Evolutionary conservation across 2,888 invertebrate species (phyloP).

Genomic region (Polydrusus tereticollis): DNA sequence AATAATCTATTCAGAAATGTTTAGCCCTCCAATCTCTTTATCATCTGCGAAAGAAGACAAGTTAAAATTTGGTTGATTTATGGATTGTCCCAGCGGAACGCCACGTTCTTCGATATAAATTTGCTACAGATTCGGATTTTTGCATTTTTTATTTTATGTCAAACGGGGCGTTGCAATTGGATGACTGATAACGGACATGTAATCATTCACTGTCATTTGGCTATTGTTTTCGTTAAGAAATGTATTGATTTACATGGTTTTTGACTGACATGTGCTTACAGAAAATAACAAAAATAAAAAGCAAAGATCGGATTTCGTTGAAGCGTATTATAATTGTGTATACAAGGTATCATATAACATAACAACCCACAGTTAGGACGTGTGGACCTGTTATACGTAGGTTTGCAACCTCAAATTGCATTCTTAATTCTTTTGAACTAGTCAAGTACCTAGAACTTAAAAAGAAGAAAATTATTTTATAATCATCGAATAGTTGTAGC

Average conservation of each 20-base stretch:
- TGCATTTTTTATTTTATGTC: slow-evolving; percentile 39
- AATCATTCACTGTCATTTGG: slow-evolving; percentile 59
- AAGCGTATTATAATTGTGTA: slow-evolving; percentile 8
- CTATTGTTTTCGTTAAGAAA: slow-evolving; percentile 56
- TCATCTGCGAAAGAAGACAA: slow-evolving; percentile 56
- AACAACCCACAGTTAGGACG: neutral
- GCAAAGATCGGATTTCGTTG: slow-evolving; percentile 17
- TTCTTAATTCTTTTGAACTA: too few species aligned
- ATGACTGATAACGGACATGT: slow-evolving; percentile 54
- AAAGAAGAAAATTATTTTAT: too few species aligned
- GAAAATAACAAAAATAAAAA: slow-evolving; percentile 23
- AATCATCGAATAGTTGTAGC: too few species aligned
- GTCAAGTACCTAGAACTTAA: too few species aligned
- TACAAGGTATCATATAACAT: slow-evolving; percentile 26
- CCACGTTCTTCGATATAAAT: slow-evolving; percentile 23
- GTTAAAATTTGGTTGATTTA: slow-evolving; percentile 59
- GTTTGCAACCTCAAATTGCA: too few species aligned
- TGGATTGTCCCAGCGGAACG: slow-evolving; percentile 53
- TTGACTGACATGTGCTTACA: slow-evolving; percentile 26
- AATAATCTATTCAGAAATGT: slow-evolving; percentile 56
- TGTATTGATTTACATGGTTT: slow-evolving; percentile 44
- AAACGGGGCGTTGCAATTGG: slow-evolving; percentile 35
- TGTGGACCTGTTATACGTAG: too few species aligned
- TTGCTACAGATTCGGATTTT: slow-evolving; percentile 30
- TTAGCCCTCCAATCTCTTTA: slow-evolving; percentile 54